Percentiles rank a stretch among this genome's conserved stretches.
phyloP scores from a whole-genome alignment of 2,797 vertebrate genomes.

The Lemur catta region DNA sequence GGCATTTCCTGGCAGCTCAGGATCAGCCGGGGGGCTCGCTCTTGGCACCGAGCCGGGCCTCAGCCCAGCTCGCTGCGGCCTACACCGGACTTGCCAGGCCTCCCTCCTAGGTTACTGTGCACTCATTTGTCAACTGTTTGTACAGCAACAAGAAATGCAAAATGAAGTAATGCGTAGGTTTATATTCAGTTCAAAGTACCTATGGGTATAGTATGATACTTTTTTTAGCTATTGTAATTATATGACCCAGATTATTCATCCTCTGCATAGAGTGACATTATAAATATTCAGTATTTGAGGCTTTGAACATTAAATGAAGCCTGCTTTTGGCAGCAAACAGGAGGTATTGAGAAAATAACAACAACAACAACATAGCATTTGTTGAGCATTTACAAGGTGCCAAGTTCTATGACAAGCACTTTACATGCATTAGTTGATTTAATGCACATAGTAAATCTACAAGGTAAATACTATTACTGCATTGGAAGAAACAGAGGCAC shows the following conservation, averaged over 20 bases:
- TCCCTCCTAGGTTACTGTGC: slow-evolving; percentile 18
- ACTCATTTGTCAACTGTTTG: slow-evolving; percentile 71
- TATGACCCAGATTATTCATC: neutral
- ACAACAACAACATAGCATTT: neutral
- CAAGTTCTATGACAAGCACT: neutral
- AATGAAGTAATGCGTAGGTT: slow-evolving; percentile 16
- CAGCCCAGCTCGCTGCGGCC: slow-evolving; percentile 71
- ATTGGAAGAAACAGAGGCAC: neutral
- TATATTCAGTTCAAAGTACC: neutral
- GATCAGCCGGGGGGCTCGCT: slow-evolving; percentile 60
- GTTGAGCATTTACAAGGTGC: neutral
- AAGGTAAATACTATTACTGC: neutral
- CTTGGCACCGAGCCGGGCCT: slow-evolving; percentile 59
- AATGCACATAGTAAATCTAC: neutral
- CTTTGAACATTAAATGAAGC: neutral
- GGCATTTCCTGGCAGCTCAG: slow-evolving; percentile 80
- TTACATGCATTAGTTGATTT: neutral
- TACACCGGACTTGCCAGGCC: slow-evolving; percentile 75
- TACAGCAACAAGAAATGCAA: slow-evolving; percentile 36
- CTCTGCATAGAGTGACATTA: neutral
- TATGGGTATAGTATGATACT: neutral
- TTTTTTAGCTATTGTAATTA: neutral
- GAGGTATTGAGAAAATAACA: neutral
- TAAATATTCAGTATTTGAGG: neutral
- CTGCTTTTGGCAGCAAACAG: neutral